A percentile compares a stretch with the other conserved stretches of the same genome.
phyloP scores from a whole-genome alignment of 2,113 vertebrate genomes.

The Struthio camelus region DNA sequence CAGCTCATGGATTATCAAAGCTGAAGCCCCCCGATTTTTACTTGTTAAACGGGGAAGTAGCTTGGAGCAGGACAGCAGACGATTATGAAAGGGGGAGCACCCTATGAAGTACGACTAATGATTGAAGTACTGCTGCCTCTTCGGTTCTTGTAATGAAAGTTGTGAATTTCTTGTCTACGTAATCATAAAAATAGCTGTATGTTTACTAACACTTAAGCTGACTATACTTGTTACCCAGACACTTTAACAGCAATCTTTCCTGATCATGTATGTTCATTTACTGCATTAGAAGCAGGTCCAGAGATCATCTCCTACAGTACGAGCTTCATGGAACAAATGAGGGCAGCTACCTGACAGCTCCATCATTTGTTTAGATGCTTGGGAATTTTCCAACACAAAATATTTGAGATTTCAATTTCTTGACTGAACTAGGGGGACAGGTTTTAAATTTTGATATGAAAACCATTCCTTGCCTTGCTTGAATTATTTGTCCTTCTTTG shows the following conservation, averaged over 20 bases:
- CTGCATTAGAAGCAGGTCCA: background rate
- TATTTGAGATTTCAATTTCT: background rate
- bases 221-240: background rate
- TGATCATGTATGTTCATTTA: background rate
- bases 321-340: background rate
- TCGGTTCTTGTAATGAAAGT: background rate
- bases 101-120: background rate
- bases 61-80: background rate
- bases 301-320: background rate
- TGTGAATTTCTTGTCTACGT: background rate
- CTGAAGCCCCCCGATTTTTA: background rate
- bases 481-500: background rate
- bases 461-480: background rate
- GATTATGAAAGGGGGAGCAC: background rate
- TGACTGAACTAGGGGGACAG: background rate
- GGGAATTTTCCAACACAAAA: background rate
- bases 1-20: background rate
- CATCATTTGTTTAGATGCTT: background rate
- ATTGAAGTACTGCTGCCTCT: background rate
- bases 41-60: background rate
- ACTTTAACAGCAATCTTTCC: background rate
- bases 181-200: background rate
- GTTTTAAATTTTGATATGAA: background rate
- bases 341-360: background rate
- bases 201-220: background rate